Evolutionary conservation across 2,888 invertebrate genomes (phyloP), one percentile per base, ranked within the genome.

Genomic region (Priocnemis perturbator): DNA sequence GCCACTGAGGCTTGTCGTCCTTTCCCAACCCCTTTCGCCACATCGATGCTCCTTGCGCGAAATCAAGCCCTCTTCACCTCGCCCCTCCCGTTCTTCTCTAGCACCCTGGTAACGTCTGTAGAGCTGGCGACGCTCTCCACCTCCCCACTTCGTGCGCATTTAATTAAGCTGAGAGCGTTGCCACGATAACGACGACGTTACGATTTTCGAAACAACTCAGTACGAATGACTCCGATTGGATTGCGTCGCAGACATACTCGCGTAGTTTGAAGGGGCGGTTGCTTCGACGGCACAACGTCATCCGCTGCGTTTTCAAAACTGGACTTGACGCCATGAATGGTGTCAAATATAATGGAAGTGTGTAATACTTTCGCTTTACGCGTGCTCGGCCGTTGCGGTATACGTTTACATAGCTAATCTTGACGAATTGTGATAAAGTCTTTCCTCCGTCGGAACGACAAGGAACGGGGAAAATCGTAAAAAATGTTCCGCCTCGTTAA

Each of bases 91-190:
- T 17, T 17, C n/a, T n/a, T 50, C 50, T n/a, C n/a, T 19, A 14
- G 50, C 50, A 50, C 9, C 50, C 19, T 11, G 17, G 52, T 60
- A 60, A 74, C 67, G 68, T 74, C 62, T 66, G 69, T 60, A 59
- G 21, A 55, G 62, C 60, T 64, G 69, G 63, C 74, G 67, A 74
- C 69, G 69, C 71, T 71, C 76, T 68, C 71, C 69, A 37, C 37
- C 66, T 56, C 55, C 60, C 37, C 65, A 48, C 69, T 74, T 81
- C 69, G 58, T 57, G 79, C 75, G 83, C 85, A 84, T 85, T 86
- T 85, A 86, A 86, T 86, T 86, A 86, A 86, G 84, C 76, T 81
- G 77, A 82, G 77, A 83, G 84, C 80, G 73, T 73, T 74, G 77
- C 69, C 69, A 67, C 75, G 79, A 78, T 78, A 76, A 65, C 74